These are phyloP conservation scores for Drosophila fungiperda DNA, from an alignment of 2,888 invertebrate genomes.

Conservation along the genomic window DNA sequence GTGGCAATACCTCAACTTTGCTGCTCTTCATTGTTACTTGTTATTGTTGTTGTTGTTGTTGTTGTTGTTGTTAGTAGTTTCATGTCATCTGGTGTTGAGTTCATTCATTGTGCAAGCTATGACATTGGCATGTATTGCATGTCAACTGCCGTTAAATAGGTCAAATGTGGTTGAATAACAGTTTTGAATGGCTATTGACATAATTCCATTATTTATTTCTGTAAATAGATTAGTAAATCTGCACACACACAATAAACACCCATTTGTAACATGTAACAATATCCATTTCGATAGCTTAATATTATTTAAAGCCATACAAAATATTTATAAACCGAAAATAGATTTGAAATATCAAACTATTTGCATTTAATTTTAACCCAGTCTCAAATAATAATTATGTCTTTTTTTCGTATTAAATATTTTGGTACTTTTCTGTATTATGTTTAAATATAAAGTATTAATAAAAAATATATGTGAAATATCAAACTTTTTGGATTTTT, in stretches of 20 bases:
- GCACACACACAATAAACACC: background rate
- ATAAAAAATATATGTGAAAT: too few relatives aligned
- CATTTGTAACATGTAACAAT: background rate
- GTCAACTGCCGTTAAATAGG: conserved; percentile 42
- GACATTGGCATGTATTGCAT: conserved; percentile 36
- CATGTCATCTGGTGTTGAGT: conserved; percentile 13
- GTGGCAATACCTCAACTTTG: conserved; percentile 15
- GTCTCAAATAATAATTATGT: too few relatives aligned
- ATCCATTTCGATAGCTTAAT: background rate
- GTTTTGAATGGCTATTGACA: background rate
- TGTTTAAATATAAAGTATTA: too few relatives aligned
- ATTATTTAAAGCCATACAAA: background rate
- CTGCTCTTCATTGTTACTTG: conserved; percentile 4
- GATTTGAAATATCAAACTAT: too few relatives aligned
- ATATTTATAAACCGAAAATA: background rate
- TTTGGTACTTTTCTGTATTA: too few relatives aligned
- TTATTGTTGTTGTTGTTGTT: conserved; percentile 2
- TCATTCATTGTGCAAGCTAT: conserved; percentile 18
- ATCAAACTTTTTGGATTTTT: too few relatives aligned
- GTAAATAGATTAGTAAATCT: background rate
- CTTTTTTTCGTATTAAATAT: too few relatives aligned
- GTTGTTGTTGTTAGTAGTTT: conserved; percentile 3
- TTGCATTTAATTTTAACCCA: too few relatives aligned
- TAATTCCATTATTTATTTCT: background rate
- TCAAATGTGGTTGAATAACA: conserved; percentile 26